These are phyloP conservation scores for Rhyacophila brunnea DNA, from an alignment of 1,140 invertebrate genomes.

Conservation along the genomic window DNA sequence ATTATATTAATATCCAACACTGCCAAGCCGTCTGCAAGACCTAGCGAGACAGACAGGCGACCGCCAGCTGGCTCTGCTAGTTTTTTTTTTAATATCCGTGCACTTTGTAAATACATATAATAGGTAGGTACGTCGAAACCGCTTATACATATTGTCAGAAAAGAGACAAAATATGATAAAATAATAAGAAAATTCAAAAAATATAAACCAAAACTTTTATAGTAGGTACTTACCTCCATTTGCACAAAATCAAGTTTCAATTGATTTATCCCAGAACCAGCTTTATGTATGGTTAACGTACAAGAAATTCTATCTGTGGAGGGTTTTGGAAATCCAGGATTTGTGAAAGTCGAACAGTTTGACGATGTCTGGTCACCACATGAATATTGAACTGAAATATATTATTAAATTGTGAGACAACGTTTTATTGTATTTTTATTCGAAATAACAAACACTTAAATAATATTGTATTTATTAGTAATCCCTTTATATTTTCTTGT, in stretches of 20 bases:
- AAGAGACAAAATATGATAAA: too few relatives aligned
- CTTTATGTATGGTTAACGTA: conserved; percentile 62
- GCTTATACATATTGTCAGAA: too few relatives aligned
- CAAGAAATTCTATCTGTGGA: conserved; percentile 56
- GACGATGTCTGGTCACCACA: conserved; percentile 42
- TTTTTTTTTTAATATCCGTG: too few relatives aligned
- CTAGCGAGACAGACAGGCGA: too few relatives aligned
- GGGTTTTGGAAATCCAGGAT: conserved; percentile 46
- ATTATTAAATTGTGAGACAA: not conserved
- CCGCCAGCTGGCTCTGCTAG: too few relatives aligned
- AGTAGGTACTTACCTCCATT: conserved; percentile 67
- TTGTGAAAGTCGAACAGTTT: conserved; percentile 44
- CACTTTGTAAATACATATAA: too few relatives aligned
- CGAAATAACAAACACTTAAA: not conserved
- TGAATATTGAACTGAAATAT: conserved; percentile 41
- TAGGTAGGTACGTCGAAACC: too few relatives aligned
- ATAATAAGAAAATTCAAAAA: too few relatives aligned
- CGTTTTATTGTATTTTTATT: not conserved
- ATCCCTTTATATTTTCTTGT: not conserved
- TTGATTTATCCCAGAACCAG: conserved; percentile 59
- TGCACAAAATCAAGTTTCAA: conserved; percentile 67
- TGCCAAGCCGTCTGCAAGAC: too few relatives aligned
- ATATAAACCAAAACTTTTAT: too few relatives aligned
- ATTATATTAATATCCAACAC: too few relatives aligned
- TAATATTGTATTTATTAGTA: not conserved